Evolutionary conservation across 1,140 invertebrate species (phyloP), one percentile per base, ranked within the genome.

Genomic region (Diachasmimorpha longicaudata): DNA sequence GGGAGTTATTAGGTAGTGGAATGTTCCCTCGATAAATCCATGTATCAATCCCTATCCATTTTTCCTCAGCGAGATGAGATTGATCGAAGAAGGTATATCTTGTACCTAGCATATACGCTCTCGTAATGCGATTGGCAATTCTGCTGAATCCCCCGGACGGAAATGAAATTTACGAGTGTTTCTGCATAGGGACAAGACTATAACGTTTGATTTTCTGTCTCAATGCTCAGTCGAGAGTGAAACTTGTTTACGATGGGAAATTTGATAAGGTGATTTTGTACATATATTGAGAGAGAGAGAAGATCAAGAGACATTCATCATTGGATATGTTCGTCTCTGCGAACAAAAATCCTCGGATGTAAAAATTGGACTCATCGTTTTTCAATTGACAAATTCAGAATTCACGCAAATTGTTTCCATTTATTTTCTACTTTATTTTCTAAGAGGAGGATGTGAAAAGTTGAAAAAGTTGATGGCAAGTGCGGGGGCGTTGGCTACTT

Each of bases 111-210:
- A 71, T 48, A 71, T 71, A 25, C 10, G 77, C 76, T 80, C 52
- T 72, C 73, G 72, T 81, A 81, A 84, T 84, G 83, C 79, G 77
- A 83, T 84, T 83, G 79, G 76, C 81, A 81, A 82, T 83, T 81
- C 81, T 77, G 75, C 69, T 21, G 77, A 74, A 78, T 77, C 72
- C 72, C 75, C 31, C 31, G 39, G 68, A 74, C 70, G 71, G 48
- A 36, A 72, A 72, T 72, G 31, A 72, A 72, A 72, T 72, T 72
- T 72, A 72, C 70, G 70, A 72, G 46, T 72, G 48, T 52, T 19
- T 52, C 48, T 52, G 48, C 48, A 52, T 52, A 10, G 25, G 36
- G n/a, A 68, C 36, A 37, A 37, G 25, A 68, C 11, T 8, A 5
- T 68, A 39, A 68, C 36, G 8, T 68, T 68, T 37, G n/a, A 39